Percentiles rank a stretch among this genome's conserved stretches.
phyloP scores from a whole-genome alignment of 2,888 invertebrate genomes.

The Lochmaea crataegi region DNA sequence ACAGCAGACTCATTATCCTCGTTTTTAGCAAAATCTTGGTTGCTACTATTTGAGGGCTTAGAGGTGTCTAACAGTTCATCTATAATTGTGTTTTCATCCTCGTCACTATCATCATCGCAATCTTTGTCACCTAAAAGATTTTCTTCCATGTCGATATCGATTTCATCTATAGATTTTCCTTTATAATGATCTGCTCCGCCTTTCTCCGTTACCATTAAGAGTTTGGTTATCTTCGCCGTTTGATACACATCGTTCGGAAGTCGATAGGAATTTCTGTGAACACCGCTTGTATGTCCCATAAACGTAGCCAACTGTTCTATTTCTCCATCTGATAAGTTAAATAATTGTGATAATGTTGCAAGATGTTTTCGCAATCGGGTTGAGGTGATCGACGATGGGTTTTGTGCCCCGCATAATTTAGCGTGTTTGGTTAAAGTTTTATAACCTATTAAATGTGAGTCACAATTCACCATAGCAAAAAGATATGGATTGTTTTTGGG shows the following conservation, averaged over 20 bases:
- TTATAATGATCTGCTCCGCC: constrained; percentile 37
- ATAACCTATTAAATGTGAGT: constrained; percentile 35
- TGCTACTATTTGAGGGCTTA: background rate
- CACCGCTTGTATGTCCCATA: constrained; percentile 47
- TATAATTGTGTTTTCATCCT: background rate
- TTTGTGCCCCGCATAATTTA: constrained; percentile 43
- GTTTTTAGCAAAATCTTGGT: background rate
- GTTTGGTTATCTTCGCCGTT: constrained; percentile 26
- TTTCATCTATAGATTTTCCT: constrained; percentile 41
- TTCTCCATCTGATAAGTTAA: background rate
- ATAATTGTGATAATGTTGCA: constrained; percentile 29
- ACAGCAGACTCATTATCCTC: background rate
- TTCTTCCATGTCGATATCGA: constrained; percentile 38
- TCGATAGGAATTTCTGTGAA: constrained; percentile 41
- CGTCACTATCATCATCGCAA: background rate
- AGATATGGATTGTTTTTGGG: constrained; percentile 1
- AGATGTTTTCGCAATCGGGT: constrained; percentile 46
- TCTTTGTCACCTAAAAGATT: constrained; percentile 6
- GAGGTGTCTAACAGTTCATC: background rate
- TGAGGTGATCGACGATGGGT: constrained; percentile 39
- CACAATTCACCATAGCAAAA: background rate
- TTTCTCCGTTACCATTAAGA: constrained; percentile 39
- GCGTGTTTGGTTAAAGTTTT: constrained; percentile 47
- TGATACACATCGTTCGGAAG: constrained; percentile 37
- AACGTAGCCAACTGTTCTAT: constrained; percentile 47